Conservation (phyloP, 2,888 invertebrate genomes). For the Dynastes tityus region DNA sequence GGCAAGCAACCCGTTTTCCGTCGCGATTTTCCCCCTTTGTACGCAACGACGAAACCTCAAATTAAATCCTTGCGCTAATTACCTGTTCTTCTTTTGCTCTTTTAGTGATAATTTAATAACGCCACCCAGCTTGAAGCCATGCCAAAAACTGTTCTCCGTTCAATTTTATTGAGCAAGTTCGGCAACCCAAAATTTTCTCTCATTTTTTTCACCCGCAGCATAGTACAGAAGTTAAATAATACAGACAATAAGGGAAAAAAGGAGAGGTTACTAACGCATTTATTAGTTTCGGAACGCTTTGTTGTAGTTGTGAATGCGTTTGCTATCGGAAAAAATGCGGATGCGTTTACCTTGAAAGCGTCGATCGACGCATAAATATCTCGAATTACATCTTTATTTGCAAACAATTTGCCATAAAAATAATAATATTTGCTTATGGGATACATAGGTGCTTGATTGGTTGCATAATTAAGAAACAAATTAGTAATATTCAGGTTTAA, state of each 20-base stretch:
- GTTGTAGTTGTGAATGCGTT: background rate
- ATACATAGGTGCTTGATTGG: conserved; percentile 18
- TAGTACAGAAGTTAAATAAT: background rate
- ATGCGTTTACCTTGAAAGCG: conserved; percentile 25
- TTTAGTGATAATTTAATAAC: conserved; percentile 55
- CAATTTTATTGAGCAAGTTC: conserved; percentile 55
- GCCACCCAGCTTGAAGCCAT: conserved; percentile 58
- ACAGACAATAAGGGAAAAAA: too few relatives aligned
- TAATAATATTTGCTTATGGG: conserved; percentile 5
- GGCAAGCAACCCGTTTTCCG: background rate
- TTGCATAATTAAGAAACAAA: conserved; percentile 15
- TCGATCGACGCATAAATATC: conserved; percentile 2
- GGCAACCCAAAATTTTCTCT: conserved; percentile 57
- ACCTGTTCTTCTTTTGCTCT: conserved; percentile 49
- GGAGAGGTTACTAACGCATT: too few relatives aligned
- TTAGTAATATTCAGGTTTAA: background rate
- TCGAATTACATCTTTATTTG: conserved; percentile 33
- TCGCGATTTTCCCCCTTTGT: background rate
- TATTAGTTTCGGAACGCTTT: too few relatives aligned
- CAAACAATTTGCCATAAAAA: conserved; percentile 37
- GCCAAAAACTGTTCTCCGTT: conserved; percentile 53
- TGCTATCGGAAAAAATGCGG: background rate
- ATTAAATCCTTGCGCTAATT: conserved; percentile 40
- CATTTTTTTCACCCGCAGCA: conserved; percentile 9
- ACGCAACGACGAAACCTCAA: conserved; percentile 20